Conservation (phyloP, 1,140 invertebrate genomes). For the Zaprionus gabonicus region DNA sequence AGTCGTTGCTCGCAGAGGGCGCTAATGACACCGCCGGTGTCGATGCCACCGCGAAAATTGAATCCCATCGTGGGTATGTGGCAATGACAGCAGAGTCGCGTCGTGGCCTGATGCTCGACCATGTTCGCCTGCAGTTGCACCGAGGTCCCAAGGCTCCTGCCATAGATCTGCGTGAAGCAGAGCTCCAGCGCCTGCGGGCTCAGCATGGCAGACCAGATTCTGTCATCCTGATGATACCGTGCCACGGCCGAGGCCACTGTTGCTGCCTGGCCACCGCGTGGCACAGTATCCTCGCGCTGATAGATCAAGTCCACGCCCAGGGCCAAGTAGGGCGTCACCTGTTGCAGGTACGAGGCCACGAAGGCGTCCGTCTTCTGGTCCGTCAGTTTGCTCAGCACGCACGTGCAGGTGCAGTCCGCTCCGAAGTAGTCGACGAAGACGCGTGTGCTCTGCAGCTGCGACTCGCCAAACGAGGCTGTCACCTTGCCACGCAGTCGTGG, state of each 20-base stretch:
- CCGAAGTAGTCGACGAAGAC: constrained; percentile 38
- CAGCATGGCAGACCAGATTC: constrained; percentile 32
- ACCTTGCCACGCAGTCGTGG: constrained; percentile 17
- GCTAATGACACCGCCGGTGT: constrained; percentile 34
- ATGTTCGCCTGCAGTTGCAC: constrained; percentile 39
- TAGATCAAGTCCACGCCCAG: constrained; percentile 34
- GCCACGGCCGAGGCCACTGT: constrained; percentile 21
- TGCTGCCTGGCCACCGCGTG: constrained; percentile 19
- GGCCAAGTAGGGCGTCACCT: constrained; percentile 25
- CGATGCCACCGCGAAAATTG: constrained; percentile 38
- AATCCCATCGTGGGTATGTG: constrained; percentile 23
- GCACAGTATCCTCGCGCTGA: constrained; percentile 36
- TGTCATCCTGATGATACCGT: constrained; percentile 26
- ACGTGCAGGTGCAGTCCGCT: constrained; percentile 16
- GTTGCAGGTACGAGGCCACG: constrained; percentile 45
- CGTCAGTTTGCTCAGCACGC: constrained; percentile 24
- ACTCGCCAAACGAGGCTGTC: background rate
- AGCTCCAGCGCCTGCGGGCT: constrained; percentile 31
- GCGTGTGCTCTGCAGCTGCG: background rate
- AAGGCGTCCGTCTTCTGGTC: constrained; percentile 16
- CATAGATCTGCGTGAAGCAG: constrained; percentile 41
- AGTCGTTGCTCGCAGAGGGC: constrained; percentile 42
- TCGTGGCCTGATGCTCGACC: constrained; percentile 26
- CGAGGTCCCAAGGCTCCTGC: constrained; percentile 22
- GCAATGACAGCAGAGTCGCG: constrained; percentile 34